phyloP scores from a whole-genome alignment of 2,797 vertebrate genomes.

The Rhadinocentrus ornatus region DNA sequence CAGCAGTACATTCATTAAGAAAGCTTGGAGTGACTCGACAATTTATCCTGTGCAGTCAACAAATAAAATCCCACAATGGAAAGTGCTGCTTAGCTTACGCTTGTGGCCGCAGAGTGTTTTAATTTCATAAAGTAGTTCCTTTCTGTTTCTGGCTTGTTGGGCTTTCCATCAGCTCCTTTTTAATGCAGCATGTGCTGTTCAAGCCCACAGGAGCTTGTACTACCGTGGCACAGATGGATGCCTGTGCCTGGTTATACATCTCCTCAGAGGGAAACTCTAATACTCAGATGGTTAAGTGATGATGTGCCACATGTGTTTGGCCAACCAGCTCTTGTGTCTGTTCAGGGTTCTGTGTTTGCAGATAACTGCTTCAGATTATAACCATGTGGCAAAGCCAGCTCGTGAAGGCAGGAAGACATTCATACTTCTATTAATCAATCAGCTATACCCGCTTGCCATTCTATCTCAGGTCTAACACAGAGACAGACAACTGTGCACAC shows the following conservation, averaged over 20 bases:
- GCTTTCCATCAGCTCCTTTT: conserved; percentile 19
- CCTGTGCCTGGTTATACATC: conserved; percentile 16
- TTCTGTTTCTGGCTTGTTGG: conserved; percentile 15
- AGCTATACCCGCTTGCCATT: conserved; percentile 1
- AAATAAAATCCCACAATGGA: conserved; percentile 29
- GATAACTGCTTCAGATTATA: conserved; percentile 10
- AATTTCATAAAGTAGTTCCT: conserved; percentile 41
- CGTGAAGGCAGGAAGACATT: not conserved
- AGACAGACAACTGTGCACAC: not conserved
- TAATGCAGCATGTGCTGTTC: not conserved
- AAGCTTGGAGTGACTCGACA: conserved; percentile 14
- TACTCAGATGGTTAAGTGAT: conserved; percentile 15
- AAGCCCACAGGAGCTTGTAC: conserved; percentile 14
- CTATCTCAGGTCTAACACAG: not conserved
- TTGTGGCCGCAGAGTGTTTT: conserved; percentile 25
- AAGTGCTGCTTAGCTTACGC: conserved; percentile 1
- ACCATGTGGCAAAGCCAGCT: not conserved
- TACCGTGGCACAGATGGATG: not conserved
- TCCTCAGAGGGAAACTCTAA: conserved; percentile 16
- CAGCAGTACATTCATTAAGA: conserved; percentile 15
- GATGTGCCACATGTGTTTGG: not conserved
- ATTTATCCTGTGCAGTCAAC: conserved; percentile 23
- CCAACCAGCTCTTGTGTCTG: not conserved
- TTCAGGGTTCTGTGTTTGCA: conserved; percentile 10
- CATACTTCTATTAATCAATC: not conserved